phyloP scores from a whole-genome alignment of 2,797 vertebrate genomes.

The Enteromius anoplus region DNA sequence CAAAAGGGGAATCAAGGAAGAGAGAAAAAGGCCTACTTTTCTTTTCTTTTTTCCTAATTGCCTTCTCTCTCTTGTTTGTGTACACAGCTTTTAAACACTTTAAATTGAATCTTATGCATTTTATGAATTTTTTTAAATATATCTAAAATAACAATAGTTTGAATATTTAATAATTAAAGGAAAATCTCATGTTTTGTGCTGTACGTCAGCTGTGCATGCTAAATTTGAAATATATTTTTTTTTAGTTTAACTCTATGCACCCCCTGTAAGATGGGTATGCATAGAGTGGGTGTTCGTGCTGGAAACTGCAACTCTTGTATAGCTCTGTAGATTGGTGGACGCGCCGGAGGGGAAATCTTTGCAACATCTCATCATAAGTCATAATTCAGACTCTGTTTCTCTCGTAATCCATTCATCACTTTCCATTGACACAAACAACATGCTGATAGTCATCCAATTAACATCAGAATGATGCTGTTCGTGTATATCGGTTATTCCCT shows the following conservation, averaged over 20 bases:
- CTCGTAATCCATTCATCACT: slow-evolving; percentile 28
- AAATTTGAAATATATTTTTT: slow-evolving; percentile 22
- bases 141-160: neutral
- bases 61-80: neutral
- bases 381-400: neutral
- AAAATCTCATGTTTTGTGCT: neutral
- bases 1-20: neutral
- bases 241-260: neutral
- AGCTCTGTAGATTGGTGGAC: neutral
- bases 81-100: too few species aligned
- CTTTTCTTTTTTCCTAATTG: too few species aligned
- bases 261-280: neutral
- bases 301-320: neutral
- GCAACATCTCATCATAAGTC: neutral
- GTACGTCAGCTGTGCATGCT: neutral
- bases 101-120: neutral
- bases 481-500: slow-evolving; percentile 6
- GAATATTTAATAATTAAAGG: neutral
- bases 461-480: neutral
- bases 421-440: slow-evolving; percentile 4
- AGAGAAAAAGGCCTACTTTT: neutral
- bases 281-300: neutral
- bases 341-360: slow-evolving; percentile 6
- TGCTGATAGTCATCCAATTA: slow-evolving; percentile 1
- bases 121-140: neutral